These are phyloP conservation scores for Cassiopea andromeda DNA, from an alignment of 30 jellyfish, hydroid and myxozoan genomes.

Conservation along the genomic window DNA sequence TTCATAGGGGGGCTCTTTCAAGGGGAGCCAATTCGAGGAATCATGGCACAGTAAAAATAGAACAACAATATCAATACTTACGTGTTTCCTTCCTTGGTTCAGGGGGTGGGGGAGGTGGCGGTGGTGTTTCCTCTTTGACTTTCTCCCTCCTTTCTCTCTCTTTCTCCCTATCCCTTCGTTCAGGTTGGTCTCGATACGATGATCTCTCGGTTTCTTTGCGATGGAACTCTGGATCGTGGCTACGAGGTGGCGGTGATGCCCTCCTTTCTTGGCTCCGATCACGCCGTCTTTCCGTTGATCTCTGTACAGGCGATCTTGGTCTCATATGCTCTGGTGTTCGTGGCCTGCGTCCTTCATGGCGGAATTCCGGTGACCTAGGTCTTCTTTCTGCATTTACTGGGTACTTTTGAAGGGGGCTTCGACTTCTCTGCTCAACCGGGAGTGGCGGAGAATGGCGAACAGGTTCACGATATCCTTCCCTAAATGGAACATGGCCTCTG, in stretches of 20 bases:
- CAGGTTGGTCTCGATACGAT: conserved; percentile 56
- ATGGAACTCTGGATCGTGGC: conserved; percentile 57
- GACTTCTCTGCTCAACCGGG: conserved; percentile 56
- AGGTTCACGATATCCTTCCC: conserved; percentile 57
- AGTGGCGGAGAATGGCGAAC: conserved; percentile 70
- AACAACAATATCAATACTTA: conserved; percentile 9
- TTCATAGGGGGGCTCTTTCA: too few relatives aligned
- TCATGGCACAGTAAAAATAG: neutral
- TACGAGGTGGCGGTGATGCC: conserved; percentile 78
- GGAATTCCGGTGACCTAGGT: conserved; percentile 59
- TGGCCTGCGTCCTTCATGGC: conserved; percentile 64
- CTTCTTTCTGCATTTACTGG: conserved; percentile 42
- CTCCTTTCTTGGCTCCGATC: conserved; percentile 76
- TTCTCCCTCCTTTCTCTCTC: conserved; percentile 76
- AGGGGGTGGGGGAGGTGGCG: conserved; percentile 97
- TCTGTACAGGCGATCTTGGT: conserved; percentile 69
- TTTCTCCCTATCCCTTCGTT: conserved; percentile 61
- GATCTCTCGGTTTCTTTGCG: conserved; percentile 58
- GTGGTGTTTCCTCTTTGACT: conserved; percentile 84
- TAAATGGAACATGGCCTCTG: conserved; percentile 33
- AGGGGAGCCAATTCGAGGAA: neutral
- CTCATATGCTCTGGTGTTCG: conserved; percentile 74
- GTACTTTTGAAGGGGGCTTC: conserved; percentile 67
- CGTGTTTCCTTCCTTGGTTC: conserved; percentile 74
- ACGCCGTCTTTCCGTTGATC: conserved; percentile 63